phyloP scores from a whole-genome alignment of 2,113 vertebrate genomes.

The Alligator sinensis region DNA sequence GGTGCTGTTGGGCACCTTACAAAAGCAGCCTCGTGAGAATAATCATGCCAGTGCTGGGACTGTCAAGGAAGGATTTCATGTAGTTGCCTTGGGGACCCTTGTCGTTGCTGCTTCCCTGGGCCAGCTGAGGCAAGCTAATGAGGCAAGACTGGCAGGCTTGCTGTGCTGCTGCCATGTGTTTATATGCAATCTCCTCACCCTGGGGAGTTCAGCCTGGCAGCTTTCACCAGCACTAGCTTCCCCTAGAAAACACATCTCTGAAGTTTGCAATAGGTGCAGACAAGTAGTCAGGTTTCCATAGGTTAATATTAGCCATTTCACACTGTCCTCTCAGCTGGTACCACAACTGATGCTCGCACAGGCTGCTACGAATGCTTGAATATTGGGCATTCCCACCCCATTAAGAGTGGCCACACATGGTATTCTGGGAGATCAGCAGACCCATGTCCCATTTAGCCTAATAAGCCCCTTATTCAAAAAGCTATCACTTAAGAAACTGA shows the following conservation, averaged over 20 bases:
- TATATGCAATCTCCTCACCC: not conserved
- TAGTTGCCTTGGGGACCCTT: not conserved
- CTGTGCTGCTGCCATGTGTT: not conserved
- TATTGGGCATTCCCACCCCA: not conserved
- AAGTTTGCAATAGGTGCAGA: not conserved
- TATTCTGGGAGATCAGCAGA: not conserved
- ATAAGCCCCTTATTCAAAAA: not conserved
- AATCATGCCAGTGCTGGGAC: not conserved
- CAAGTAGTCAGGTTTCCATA: not conserved
- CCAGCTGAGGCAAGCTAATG: not conserved
- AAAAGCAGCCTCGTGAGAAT: not conserved
- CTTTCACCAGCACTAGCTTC: not conserved
- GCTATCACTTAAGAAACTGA: not conserved
- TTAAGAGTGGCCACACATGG: not conserved
- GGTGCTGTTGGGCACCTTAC: not conserved
- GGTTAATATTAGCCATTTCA: not conserved
- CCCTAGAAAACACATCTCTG: not conserved
- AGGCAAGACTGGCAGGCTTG: not conserved
- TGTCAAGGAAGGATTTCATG: not conserved
- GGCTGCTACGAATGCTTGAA: not conserved
- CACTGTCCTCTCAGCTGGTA: not conserved
- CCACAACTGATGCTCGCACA: no score
- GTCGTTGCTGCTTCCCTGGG: not conserved
- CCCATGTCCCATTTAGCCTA: not conserved
- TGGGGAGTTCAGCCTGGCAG: not conserved